phyloP scores from a whole-genome alignment of 2,888 invertebrate genomes.

The Autographa pulchrina region DNA sequence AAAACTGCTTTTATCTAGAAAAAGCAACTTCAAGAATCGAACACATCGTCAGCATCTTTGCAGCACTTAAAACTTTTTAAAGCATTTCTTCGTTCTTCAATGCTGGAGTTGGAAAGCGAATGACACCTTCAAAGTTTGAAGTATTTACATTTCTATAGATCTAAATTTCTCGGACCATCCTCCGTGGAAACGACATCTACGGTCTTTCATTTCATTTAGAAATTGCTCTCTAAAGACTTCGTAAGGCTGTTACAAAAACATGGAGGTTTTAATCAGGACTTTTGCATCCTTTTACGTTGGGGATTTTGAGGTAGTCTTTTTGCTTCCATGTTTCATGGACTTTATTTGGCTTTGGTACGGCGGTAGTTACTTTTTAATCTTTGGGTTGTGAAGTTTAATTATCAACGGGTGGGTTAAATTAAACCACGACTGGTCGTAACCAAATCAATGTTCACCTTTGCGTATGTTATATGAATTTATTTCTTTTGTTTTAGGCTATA shows the following conservation, averaged over 20 bases:
- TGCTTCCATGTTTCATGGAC: background rate
- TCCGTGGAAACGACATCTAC: conserved; percentile 22
- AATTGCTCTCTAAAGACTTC: conserved; percentile 29
- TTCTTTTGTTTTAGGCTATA: too few relatives aligned
- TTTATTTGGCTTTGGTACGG: background rate
- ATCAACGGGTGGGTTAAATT: too few relatives aligned
- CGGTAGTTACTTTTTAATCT: too few relatives aligned
- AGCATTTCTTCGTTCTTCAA: conserved; percentile 44
- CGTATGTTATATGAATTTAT: too few relatives aligned
- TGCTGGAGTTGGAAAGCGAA: conserved; percentile 39
- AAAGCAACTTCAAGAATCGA: background rate
- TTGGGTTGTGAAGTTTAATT: too few relatives aligned
- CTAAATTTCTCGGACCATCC: conserved; percentile 40
- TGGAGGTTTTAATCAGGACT: conserved; percentile 5
- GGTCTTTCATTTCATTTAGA: conserved; percentile 34
- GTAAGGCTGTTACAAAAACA: conserved; percentile 3
- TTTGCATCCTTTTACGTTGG: background rate
- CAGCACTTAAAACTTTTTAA: conserved; percentile 44
- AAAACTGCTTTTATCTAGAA: background rate
- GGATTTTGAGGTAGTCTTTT: conserved; percentile 2
- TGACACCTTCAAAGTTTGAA: conserved; percentile 51
- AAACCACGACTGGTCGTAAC: too few relatives aligned
- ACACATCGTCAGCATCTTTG: conserved; percentile 11
- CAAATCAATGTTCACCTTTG: too few relatives aligned
- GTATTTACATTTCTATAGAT: conserved; percentile 56